Evolutionary conservation across 1,140 invertebrate species (phyloP).

Genomic region (Alviniconcha marisindica): DNA sequence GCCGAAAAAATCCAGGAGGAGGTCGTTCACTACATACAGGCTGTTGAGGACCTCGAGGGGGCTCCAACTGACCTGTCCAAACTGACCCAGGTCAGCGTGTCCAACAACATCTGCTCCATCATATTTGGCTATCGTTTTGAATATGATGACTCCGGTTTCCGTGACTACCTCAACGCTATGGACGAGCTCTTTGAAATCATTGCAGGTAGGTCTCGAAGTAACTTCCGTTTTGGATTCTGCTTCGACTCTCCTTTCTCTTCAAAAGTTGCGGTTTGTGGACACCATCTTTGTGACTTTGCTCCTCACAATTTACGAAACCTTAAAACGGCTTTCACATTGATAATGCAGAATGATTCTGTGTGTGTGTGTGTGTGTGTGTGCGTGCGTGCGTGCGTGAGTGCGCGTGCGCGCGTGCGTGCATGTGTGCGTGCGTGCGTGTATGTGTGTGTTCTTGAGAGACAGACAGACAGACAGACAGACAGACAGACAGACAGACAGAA

Average conservation of each 20-base stretch:
- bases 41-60: constrained; percentile 18
- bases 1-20: constrained; percentile 48
- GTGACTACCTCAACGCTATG: not conserved
- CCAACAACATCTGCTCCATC: constrained; percentile 44
- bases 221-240: too few species aligned
- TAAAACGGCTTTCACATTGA: too few species aligned
- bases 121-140: constrained; percentile 56
- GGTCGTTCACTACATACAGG: not conserved
- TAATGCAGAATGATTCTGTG: not conserved
- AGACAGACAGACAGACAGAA: not conserved
- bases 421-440: not conserved
- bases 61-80: constrained; percentile 10
- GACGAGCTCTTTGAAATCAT: constrained; percentile 22
- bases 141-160: constrained; percentile 70
- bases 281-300: too few species aligned
- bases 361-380: not conserved
- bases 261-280: too few species aligned
- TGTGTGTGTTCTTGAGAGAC: not conserved
- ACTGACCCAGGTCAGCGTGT: constrained; percentile 14
- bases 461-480: not conserved
- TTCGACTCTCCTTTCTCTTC: too few species aligned
- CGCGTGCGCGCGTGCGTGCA: not conserved
- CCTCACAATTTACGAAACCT: too few species aligned
- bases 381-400: not conserved
- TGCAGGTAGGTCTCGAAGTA: not conserved